These are phyloP conservation scores for Serinus canaria DNA, from an alignment of 2,113 vertebrate genomes.

Conservation along the genomic window DNA sequence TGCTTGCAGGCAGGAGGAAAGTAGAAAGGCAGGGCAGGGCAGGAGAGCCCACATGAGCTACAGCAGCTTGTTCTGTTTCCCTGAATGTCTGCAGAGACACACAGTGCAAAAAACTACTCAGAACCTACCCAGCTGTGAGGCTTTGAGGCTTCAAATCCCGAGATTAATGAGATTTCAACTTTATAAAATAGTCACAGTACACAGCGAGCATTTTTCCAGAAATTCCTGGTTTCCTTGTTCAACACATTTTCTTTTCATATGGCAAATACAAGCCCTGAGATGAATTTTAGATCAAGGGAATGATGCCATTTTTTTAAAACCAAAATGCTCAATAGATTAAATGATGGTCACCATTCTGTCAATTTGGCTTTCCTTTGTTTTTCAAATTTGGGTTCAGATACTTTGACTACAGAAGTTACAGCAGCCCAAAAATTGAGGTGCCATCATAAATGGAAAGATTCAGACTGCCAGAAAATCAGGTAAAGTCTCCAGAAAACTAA, in stretches of 20 bases:
- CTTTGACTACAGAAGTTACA: background rate
- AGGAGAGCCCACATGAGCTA: background rate
- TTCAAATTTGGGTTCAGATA: background rate
- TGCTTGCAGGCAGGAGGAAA: background rate
- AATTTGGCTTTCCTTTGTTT: background rate
- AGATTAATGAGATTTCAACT: background rate
- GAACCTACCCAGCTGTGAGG: background rate
- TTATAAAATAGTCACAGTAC: background rate
- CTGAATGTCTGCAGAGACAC: background rate
- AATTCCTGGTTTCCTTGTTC: background rate
- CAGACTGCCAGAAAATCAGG: background rate
- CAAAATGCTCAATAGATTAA: background rate
- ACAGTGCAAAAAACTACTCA: background rate
- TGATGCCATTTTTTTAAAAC: fast-evolving
- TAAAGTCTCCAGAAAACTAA: background rate
- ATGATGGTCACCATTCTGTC: background rate
- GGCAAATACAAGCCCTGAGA: background rate
- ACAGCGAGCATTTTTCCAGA: background rate
- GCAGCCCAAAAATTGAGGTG: background rate
- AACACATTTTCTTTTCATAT: background rate
- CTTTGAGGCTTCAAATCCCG: background rate
- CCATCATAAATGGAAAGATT: background rate
- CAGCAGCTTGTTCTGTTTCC: fast-evolving
- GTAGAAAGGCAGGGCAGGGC: background rate
- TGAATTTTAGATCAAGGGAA: background rate